These are phyloP conservation scores for Heliocidaris tuberculata DNA, from an alignment of 35 echinoderm and acorn worm genomes.

Conservation along the genomic window DNA sequence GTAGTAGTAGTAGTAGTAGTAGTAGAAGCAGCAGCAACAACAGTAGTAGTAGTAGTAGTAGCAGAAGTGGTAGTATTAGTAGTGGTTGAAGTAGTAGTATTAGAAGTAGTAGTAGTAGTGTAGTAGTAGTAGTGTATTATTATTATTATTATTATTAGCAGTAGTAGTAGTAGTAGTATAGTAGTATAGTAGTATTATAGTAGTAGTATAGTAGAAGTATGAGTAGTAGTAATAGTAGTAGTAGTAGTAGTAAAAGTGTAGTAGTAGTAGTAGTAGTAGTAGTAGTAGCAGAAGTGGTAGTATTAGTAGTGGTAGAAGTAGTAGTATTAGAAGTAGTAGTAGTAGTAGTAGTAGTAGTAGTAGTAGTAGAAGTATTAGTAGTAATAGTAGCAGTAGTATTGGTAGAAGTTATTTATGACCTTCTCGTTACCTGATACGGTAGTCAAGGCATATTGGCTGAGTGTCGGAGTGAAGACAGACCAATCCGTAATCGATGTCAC, in stretches of 20 bases:
- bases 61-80: neutral
- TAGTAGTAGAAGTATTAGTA: too few relatives aligned
- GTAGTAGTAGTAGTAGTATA: neutral
- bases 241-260: too few relatives aligned
- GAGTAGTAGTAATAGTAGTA: too few relatives aligned
- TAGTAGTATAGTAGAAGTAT: neutral
- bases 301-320: neutral
- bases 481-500: conserved; percentile 38
- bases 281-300: neutral
- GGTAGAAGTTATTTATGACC: neutral
- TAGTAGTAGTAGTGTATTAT: too few relatives aligned
- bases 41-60: neutral
- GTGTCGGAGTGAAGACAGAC: conserved; percentile 49
- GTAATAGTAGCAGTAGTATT: neutral
- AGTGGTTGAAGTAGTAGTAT: neutral
- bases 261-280: too few relatives aligned
- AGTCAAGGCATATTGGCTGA: conserved; percentile 51
- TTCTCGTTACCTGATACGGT: conserved; percentile 32
- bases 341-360: neutral
- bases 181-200: neutral
- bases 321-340: too few relatives aligned
- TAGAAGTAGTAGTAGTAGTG: neutral
- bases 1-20: neutral
- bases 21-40: too few relatives aligned
- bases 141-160: too few relatives aligned